phyloP scores from a whole-genome alignment of 2,113 vertebrate genomes.

The Engystomops pustulosus region DNA sequence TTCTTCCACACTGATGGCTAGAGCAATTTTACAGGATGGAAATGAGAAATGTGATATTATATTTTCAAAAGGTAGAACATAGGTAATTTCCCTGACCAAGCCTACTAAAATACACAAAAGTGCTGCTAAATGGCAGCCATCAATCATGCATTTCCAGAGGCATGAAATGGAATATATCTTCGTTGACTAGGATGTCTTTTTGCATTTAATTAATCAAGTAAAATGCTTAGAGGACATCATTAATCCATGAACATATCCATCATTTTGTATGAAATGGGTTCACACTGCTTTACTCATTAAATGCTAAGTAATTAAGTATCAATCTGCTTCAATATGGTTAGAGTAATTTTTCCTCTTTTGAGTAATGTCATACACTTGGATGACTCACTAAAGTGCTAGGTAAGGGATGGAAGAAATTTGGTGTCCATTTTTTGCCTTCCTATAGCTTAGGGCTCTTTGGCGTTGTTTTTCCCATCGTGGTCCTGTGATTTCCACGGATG shows the following conservation, averaged over 20 bases:
- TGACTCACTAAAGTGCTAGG: background rate
- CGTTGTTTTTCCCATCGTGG: too few relatives aligned
- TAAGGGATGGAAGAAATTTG: background rate
- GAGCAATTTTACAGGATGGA: background rate
- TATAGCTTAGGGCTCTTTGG: too few relatives aligned
- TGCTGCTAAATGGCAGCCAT: conserved; percentile 15
- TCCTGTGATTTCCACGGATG: too few relatives aligned
- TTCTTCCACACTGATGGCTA: background rate
- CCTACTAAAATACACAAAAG: conserved; percentile 5
- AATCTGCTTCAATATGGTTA: conserved; percentile 38
- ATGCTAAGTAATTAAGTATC: conserved; percentile 39
- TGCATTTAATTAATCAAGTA: conserved; percentile 47
- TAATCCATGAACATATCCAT: conserved; percentile 47
- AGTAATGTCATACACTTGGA: background rate
- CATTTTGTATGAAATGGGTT: conserved; percentile 30
- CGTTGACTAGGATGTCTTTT: conserved; percentile 33
- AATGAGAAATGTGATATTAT: background rate
- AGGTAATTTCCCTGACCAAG: conserved; percentile 54
- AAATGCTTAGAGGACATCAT: conserved; percentile 32
- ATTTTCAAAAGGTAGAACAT: conserved; percentile 27
- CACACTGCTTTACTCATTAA: conserved; percentile 32
- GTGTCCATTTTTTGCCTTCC: background rate
- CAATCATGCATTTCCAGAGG: conserved; percentile 43
- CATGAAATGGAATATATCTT: conserved; percentile 49
- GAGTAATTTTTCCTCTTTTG: conserved; percentile 29